A percentile compares a stretch with the other conserved stretches of the same genome.
These are phyloP conservation scores for Falco cherrug DNA, from an alignment of 2,797 vertebrate species.

Conservation along the genomic window DNA sequence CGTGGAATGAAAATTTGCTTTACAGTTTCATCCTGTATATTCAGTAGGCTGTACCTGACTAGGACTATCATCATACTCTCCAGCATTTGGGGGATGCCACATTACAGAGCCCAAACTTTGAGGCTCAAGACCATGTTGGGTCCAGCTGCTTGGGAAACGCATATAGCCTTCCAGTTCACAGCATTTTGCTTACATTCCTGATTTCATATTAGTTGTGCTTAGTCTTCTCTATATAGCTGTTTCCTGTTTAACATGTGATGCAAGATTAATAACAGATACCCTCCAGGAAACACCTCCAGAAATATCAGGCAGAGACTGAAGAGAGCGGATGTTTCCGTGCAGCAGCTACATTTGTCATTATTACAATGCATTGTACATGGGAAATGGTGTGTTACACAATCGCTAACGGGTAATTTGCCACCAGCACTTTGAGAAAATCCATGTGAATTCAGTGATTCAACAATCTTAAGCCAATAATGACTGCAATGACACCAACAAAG, in stretches of 20 bases:
- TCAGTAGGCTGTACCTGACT: not conserved
- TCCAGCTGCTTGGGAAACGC: not conserved
- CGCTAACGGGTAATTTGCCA: not conserved
- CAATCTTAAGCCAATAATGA: not conserved
- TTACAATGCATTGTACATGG: not conserved
- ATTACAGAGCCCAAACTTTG: not conserved
- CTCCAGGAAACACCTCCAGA: not conserved
- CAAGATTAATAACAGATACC: slow-evolving; percentile 1
- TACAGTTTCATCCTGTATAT: not conserved
- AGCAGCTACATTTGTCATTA: not conserved
- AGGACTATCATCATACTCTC: not conserved
- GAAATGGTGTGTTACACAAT: not conserved
- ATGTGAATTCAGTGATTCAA: not conserved
- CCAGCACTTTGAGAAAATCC: not conserved
- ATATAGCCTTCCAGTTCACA: not conserved
- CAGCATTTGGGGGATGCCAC: not conserved
- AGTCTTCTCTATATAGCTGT: not conserved
- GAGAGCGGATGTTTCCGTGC: not conserved
- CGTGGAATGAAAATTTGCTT: not conserved
- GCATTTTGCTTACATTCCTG: not conserved
- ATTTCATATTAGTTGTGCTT: not conserved
- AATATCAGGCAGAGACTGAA: not conserved
- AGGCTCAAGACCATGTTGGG: not conserved
- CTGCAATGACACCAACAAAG: not conserved
- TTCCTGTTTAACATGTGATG: not conserved